phyloP scores from a whole-genome alignment of 2,888 invertebrate species.

The Synergus japonicus region DNA sequence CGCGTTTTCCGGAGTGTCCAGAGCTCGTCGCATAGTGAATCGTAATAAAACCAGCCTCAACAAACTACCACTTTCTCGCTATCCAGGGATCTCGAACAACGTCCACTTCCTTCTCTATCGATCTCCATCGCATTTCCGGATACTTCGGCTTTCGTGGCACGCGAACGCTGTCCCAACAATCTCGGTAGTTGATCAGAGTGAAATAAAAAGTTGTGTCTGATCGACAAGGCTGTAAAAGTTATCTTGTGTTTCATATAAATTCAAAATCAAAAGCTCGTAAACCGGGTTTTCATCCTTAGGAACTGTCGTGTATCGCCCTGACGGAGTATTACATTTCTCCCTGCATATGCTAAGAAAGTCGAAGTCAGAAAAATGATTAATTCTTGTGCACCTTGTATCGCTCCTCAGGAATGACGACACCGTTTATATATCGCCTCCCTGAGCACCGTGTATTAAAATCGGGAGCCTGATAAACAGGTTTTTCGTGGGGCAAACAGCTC shows the following conservation, averaged over 20 bases:
- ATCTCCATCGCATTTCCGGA: slow-evolving; percentile 43
- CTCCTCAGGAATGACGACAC: slow-evolving; percentile 40
- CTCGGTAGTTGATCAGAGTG: background rate
- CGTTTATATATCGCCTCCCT: slow-evolving; percentile 34
- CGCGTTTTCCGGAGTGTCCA: slow-evolving; percentile 67
- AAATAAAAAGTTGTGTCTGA: background rate
- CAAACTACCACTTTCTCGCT: slow-evolving; percentile 45
- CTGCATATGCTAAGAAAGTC: slow-evolving; percentile 28
- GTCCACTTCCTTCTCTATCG: slow-evolving; percentile 46
- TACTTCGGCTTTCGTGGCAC: slow-evolving; percentile 37
- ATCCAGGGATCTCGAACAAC: slow-evolving; percentile 34
- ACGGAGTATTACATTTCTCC: slow-evolving; percentile 29
- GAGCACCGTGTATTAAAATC: slow-evolving; percentile 39
- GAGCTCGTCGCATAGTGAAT: slow-evolving; percentile 58
- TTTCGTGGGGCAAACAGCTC: slow-evolving; percentile 26
- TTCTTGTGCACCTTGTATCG: slow-evolving; percentile 33
- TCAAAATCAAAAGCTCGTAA: background rate
- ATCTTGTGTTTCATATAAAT: background rate
- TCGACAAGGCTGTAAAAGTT: background rate
- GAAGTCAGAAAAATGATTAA: slow-evolving; percentile 36
- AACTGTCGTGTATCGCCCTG: slow-evolving; percentile 17
- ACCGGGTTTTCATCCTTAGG: slow-evolving; percentile 3
- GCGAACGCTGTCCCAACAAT: slow-evolving; percentile 2
- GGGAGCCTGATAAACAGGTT: slow-evolving; percentile 41
- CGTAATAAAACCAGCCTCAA: slow-evolving; percentile 65